Conservation (phyloP, 2,113 vertebrate species). For the Rallus limicola region DNA sequence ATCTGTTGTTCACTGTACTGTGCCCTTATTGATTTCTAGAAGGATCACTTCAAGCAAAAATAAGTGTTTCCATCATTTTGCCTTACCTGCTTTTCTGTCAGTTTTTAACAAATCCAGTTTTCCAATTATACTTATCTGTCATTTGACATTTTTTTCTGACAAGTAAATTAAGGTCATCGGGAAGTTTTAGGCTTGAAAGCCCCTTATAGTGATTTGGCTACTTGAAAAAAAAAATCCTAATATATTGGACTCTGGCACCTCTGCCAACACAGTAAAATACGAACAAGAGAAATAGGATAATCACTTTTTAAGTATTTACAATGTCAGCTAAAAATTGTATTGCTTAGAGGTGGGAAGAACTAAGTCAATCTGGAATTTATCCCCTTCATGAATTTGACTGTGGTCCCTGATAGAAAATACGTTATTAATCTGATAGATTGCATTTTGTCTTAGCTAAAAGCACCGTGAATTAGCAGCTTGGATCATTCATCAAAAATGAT, state of each 20-base stretch:
- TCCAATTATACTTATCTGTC: conserved; percentile 40
- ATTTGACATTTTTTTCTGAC: conserved; percentile 57
- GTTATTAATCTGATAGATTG: background rate
- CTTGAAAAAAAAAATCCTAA: background rate
- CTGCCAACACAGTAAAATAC: background rate
- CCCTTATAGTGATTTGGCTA: background rate
- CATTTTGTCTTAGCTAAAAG: background rate
- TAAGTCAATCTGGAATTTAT: background rate
- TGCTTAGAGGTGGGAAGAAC: background rate
- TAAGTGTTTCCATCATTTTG: conserved; percentile 7
- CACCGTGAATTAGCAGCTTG: background rate
- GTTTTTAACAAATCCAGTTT: conserved; percentile 49
- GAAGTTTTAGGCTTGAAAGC: conserved; percentile 22
- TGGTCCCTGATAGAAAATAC: background rate
- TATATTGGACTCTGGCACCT: background rate
- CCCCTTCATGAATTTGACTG: background rate
- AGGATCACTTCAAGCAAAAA: conserved; percentile 37
- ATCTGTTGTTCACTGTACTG: background rate
- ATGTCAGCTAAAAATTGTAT: background rate
- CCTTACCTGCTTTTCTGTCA: conserved; percentile 16
- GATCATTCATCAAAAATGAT: background rate
- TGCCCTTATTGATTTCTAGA: conserved; percentile 22
- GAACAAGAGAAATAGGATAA: background rate
- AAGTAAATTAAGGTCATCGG: conserved; percentile 55
- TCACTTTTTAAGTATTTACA: background rate